These are phyloP conservation scores for Pollenia angustigena DNA, from an alignment of 2,888 invertebrate genomes.

Conservation along the genomic window DNA sequence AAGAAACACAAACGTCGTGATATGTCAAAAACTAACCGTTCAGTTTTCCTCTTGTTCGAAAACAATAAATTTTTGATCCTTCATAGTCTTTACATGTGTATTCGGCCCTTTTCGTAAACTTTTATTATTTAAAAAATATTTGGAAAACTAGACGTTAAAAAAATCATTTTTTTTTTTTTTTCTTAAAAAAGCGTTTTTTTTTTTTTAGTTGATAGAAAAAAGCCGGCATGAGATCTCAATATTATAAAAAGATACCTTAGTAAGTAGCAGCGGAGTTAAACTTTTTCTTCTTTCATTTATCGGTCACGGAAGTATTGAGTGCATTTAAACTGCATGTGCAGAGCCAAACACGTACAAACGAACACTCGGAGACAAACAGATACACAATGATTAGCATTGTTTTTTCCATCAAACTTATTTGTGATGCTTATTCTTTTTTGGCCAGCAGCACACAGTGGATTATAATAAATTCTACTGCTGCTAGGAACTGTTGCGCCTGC, in stretches of 20 bases:
- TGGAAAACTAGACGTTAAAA: too few relatives aligned
- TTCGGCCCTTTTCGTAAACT: too few relatives aligned
- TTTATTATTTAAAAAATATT: too few relatives aligned
- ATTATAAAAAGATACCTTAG: not conserved
- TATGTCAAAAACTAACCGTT: too few relatives aligned
- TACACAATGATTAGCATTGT: not conserved
- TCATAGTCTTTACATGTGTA: too few relatives aligned
- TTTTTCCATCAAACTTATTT: not conserved
- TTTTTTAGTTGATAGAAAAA: not conserved
- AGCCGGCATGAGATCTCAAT: not conserved
- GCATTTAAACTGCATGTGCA: constrained; percentile 12
- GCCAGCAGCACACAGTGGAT: constrained; percentile 1
- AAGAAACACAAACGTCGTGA: too few relatives aligned
- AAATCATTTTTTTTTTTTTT: not conserved
- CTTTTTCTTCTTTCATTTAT: not conserved
- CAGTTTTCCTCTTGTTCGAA: too few relatives aligned
- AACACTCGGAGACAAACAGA: not conserved
- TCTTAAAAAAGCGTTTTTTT: not conserved
- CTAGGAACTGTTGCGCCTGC: constrained; percentile 34
- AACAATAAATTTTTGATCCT: too few relatives aligned
- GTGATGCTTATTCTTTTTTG: not conserved
- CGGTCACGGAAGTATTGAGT: constrained; percentile 8
- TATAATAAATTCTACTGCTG: constrained; percentile 5
- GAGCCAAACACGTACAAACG: not conserved
- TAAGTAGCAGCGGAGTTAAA: not conserved